Evolutionary conservation across 2,113 vertebrate genomes (phyloP), one percentile per base, ranked within the genome.

Genomic region (Monopterus albus): DNA sequence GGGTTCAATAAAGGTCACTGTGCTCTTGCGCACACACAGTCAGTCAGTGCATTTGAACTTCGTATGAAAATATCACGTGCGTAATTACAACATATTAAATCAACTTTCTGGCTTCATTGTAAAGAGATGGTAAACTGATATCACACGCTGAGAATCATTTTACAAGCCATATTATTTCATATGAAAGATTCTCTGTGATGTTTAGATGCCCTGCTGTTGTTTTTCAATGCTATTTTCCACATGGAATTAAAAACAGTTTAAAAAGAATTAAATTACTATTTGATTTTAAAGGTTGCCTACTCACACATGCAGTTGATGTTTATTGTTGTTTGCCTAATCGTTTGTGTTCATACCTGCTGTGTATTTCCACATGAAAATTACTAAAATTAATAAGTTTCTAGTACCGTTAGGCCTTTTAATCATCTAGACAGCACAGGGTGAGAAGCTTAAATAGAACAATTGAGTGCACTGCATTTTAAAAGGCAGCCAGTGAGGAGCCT

Each of bases 1-100:
- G 76, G 26, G 47, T 59, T 74, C 29, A 58, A 28, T 59, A 26
- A 50, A 72, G 79, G 68, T 63, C 78, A 61, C 29, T 11, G 13
- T 12, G 14, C 31, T 72, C 20, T 50, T 8, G 7, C 29, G 63
- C 6, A 38, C 40, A 52, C 43, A 35, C 8, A 20, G 50, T 56
- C 42, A 70, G 28, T 38, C 33, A 20, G 21, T 62, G 36, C 31
- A 11, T 21, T 53, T 18, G 6, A 25, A 35, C 23, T 57, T 57
- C 46, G 13, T 39, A 38, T n/a, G n/a, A 35, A 35, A 39, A 38
- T 47, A 20, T 59, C 2, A 4, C 3, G 4, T 21, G 26, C 6
- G 15, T 31, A 13, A n/a, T n/a, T n/a, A n/a, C n/a, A n/a, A n/a
- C n/a, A n/a, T n/a, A n/a, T n/a, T n/a, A n/a, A n/a, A n/a, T n/a